Base-by-base conservation (phyloP, 2,888 invertebrate genomes). In the Eledona agricola region DNA sequence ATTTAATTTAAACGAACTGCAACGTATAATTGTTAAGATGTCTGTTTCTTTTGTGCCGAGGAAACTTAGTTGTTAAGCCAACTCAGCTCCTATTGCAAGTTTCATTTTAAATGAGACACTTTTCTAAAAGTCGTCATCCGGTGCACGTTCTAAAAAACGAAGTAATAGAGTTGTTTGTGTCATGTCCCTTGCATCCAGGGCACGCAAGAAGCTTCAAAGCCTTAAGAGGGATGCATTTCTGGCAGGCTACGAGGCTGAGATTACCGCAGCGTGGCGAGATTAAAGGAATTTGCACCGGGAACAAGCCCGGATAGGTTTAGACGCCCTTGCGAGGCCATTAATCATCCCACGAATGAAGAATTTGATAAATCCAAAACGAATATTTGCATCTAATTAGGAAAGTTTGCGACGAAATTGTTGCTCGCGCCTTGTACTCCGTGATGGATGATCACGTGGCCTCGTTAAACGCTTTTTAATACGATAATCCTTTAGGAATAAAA, bases 391-490 rank as follows among this genome's bases (percentile, higher is more conserved):
- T 28, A 26, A 40, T 40, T 26, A 40, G 11, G 28, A 4, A 4
- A 19, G 17, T 31, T 10, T 28, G 12, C 7, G 2, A 1, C 23
- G 7, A 13, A 2, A 13, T 7, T 23, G 19, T 20, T 25, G 11
- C 9, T 10, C 16, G 9, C 1, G 2, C 15, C 6, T 22, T 43
- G 29, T 13, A n/a, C 2, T 29, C n/a, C 37, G 54, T 62, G 63
- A 61, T 63, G 59, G 58, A 63, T 61, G 59, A 55, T 59, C 46
- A 38, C 25, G 49, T 42, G 51, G 38, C 49, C 58, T 54, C 57
- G n/a, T n/a, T 51, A 55, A 60, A 60, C 60, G 58, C 51, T 59
- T 64, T 63, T 64, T 62, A 64, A 64, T 64, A 62, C 63, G 58
- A 63, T 63, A 60, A 63, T 62, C 63, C 55, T 52, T 60, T 58